Percentiles rank a stretch among this genome's conserved stretches.
These are phyloP conservation scores for Ommatoiulus sabulosus DNA, from an alignment of 2,888 invertebrate genomes.

Conservation along the genomic window DNA sequence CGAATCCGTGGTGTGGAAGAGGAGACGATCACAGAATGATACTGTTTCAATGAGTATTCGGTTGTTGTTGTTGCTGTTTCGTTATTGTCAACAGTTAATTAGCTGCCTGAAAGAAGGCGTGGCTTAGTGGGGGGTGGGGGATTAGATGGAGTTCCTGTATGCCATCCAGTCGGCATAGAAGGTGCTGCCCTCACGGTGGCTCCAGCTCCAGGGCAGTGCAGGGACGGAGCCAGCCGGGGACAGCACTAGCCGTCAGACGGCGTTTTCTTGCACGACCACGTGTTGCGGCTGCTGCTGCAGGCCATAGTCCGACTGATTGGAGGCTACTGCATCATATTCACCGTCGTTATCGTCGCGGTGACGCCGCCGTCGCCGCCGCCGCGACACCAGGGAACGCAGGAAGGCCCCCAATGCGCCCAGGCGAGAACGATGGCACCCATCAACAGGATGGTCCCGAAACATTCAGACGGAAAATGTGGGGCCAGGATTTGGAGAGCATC, in stretches of 20 bases:
- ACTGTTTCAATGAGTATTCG: not conserved
- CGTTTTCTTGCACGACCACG: slow-evolving; percentile 60
- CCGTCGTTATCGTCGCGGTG: slow-evolving; percentile 49
- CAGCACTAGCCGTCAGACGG: slow-evolving; percentile 59
- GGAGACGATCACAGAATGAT: slow-evolving; percentile 48
- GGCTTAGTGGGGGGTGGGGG: not conserved
- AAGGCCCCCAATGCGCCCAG: slow-evolving; percentile 38
- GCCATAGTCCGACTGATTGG: slow-evolving; percentile 60
- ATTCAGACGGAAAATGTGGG: slow-evolving; percentile 48
- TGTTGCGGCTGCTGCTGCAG: slow-evolving; percentile 60
- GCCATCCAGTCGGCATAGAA: slow-evolving; percentile 57
- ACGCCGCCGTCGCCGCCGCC: slow-evolving; percentile 41
- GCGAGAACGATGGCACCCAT: slow-evolving; percentile 47
- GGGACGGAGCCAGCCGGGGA: slow-evolving; percentile 58
- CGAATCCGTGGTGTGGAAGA: slow-evolving; percentile 7
- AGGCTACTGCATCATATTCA: slow-evolving; percentile 56
- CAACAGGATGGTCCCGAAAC: slow-evolving; percentile 48
- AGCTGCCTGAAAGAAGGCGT: slow-evolving; percentile 52
- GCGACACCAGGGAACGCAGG: slow-evolving; percentile 48
- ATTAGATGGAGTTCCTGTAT: slow-evolving; percentile 56
- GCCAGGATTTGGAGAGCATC: slow-evolving; percentile 47
- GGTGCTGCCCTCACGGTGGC: slow-evolving; percentile 57
- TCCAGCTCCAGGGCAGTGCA: slow-evolving; percentile 57
- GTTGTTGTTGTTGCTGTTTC: slow-evolving; percentile 7
- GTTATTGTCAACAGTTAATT: slow-evolving; percentile 49